Conservation (phyloP, 2,797 vertebrate species). For the Sciaenops ocellatus region DNA sequence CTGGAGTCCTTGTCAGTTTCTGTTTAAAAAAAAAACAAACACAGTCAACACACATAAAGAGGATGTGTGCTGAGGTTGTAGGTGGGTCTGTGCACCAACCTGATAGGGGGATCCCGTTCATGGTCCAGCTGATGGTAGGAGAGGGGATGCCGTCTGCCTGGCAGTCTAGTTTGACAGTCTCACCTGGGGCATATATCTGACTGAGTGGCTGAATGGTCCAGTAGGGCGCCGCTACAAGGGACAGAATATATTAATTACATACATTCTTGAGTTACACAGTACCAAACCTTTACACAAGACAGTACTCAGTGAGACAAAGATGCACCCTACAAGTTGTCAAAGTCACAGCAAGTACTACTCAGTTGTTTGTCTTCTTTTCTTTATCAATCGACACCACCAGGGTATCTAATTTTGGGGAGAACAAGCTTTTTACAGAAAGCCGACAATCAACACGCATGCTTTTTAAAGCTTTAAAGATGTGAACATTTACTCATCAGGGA, state of each 20-base stretch:
- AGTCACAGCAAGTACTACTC: neutral
- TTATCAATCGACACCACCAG: neutral
- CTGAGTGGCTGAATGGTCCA: conserved; percentile 89
- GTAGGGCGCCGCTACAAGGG: conserved; percentile 88
- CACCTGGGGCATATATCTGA: conserved; percentile 89
- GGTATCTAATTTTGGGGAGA: neutral
- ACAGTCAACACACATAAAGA: conserved; percentile 8
- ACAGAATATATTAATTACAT: conserved; percentile 6
- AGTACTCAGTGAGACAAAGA: neutral
- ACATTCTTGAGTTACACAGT: neutral
- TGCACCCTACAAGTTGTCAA: neutral
- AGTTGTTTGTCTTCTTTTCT: conserved; percentile 1
- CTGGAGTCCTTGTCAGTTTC: conserved; percentile 79
- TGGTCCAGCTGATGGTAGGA: conserved; percentile 88
- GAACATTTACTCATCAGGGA: neutral
- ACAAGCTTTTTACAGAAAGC: neutral
- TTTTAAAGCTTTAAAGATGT: neutral
- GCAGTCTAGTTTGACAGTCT: conserved; percentile 89
- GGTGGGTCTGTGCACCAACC: conserved; percentile 72
- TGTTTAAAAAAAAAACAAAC: conserved; percentile 56
- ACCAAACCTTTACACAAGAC: neutral
- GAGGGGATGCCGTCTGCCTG: conserved; percentile 89
- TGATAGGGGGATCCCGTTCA: conserved; percentile 86
- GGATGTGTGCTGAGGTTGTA: conserved; percentile 1
- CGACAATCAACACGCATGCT: neutral